Evolutionary conservation across 2,888 invertebrate genomes (phyloP).

Genomic region (Chesias legatella): DNA sequence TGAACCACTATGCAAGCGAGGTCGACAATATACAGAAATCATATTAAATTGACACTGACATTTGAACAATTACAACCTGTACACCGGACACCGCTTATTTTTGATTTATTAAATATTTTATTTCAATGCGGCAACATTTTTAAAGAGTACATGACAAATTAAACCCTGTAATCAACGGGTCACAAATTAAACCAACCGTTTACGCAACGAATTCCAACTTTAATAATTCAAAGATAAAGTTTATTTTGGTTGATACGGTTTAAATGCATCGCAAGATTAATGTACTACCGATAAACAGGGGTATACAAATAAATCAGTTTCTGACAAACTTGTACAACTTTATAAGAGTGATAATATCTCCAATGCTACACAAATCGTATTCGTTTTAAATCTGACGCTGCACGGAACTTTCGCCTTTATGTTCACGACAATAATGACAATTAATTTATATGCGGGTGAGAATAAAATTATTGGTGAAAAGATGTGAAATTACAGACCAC

Average conservation of each 20-base stretch:
- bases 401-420: constrained; percentile 37
- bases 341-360: constrained; percentile 49
- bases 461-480: constrained; percentile 33
- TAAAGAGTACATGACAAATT: constrained; percentile 26
- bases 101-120: constrained; percentile 25
- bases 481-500: constrained; percentile 51
- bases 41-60: constrained; percentile 23
- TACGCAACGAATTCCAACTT: not conserved
- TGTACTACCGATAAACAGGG: constrained; percentile 28
- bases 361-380: constrained; percentile 29
- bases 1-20: too few relatives aligned
- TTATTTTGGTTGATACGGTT: constrained; percentile 3
- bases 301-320: constrained; percentile 44
- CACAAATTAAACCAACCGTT: not conserved
- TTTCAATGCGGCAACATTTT: constrained; percentile 24
- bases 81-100: constrained; percentile 6
- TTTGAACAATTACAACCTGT: constrained; percentile 16
- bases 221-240: constrained; percentile 1
- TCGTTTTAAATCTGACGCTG: constrained; percentile 16
- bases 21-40: not conserved
- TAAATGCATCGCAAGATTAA: constrained; percentile 30
- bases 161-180: constrained; percentile 19
- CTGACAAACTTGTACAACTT: constrained; percentile 50
- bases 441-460: constrained; percentile 30
- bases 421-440: constrained; percentile 28